These are phyloP conservation scores for Cabera pusaria DNA, from an alignment of 2,888 invertebrate genomes.

Conservation along the genomic window DNA sequence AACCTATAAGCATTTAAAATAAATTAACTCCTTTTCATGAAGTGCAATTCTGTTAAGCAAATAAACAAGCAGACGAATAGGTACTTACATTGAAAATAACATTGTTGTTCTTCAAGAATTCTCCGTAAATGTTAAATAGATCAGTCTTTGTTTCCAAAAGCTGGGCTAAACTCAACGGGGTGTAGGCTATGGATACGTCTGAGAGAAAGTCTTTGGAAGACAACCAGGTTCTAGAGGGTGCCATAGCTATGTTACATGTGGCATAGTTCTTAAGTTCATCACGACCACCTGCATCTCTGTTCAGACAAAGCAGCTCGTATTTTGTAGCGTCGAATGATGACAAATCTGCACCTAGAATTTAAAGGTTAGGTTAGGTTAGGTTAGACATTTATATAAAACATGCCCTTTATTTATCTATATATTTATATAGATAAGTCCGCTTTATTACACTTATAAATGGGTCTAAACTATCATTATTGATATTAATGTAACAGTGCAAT, in stretches of 20 bases:
- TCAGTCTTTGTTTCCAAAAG: conserved; percentile 81
- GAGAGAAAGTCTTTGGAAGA: conserved; percentile 73
- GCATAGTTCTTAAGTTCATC: conserved; percentile 77
- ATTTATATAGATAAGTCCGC: no score
- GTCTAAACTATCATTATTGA: no score
- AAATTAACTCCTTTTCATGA: no score
- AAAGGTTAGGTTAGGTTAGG: no score
- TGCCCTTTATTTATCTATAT: no score
- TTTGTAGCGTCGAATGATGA: conserved; percentile 77
- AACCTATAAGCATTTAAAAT: no score
- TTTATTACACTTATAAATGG: no score
- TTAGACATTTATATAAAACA: no score
- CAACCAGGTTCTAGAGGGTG: conserved; percentile 83
- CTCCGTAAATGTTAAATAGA: conserved; percentile 86
- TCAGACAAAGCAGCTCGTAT: conserved; percentile 85
- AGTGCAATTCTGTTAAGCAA: no score
- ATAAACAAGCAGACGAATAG: no score
- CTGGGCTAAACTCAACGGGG: conserved; percentile 83
- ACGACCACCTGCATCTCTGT: conserved; percentile 76
- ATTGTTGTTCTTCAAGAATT: conserved; percentile 76
- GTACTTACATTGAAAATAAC: conserved; percentile 74
- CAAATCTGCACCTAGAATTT: conserved; percentile 84
- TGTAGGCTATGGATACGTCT: conserved; percentile 86
- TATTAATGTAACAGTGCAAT: no score
- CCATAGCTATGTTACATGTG: conserved; percentile 84